Base-by-base conservation (phyloP, 2,888 invertebrate species). In the Thecophora atra region DNA sequence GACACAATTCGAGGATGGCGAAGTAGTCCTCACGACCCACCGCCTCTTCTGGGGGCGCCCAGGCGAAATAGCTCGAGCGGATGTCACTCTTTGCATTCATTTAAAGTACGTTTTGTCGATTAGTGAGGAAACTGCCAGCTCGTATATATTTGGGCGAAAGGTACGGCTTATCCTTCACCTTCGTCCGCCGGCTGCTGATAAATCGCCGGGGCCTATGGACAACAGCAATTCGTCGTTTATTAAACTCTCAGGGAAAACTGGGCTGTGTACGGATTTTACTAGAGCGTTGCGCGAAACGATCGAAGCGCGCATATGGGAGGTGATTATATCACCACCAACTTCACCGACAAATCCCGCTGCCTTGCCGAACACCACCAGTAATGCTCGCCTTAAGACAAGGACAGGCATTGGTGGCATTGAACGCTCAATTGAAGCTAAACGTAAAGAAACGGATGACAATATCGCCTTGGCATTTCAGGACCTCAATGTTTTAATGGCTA, bases 321-420 rank as follows among this genome's bases (percentile, higher is more conserved):
- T 86, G 17, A 79, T 75, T 5, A 54, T 78, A 17, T 63, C 74
- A 2, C 76, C 68, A 26, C 74, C 77, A 64, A 28, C 3, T 26
- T 26, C 26, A 28, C 24, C 47, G 47, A 67, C 47, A 17, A 28
- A 17, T 47, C 28, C 21, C 42, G 54, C 17, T 28, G 28, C 60
- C 72, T 30, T 67, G 5, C 47, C 13, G 5, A 21, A 17, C 7
- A 69, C 5, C 1, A n/a, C 64, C 19, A 68, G 37, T n/a, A 65
- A 65, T 52, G 54, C 26, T 54, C 47, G 60, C 17, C 62, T 70
- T 47, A 93, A 93, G 85, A 89, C 93, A 60, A 88, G 94, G 66
- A 92, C 93, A 11, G 99, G 99, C 64, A 99, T 99, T 81, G 94
- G 95, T 60, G 99, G 99, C 1, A 99, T 99, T 78, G 99, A 99